A percentile compares a stretch with the other conserved stretches of the same genome.
phyloP scores from a whole-genome alignment of 2,113 vertebrate species.

The Dasyprocta punctata region DNA sequence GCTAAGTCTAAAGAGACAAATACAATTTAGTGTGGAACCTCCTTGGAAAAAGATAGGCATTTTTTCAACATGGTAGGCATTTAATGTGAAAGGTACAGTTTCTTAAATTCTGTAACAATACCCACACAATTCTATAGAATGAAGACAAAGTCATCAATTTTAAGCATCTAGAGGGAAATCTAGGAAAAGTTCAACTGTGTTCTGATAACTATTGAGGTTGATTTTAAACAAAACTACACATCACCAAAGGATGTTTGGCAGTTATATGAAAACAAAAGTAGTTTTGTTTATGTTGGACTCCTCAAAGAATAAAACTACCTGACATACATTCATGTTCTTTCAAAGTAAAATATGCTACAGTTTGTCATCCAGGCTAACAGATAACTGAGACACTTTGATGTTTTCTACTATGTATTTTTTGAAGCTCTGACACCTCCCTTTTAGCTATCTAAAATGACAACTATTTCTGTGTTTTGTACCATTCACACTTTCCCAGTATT shows the following conservation, averaged over 20 bases:
- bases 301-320: background rate
- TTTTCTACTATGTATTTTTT: background rate
- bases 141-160: background rate
- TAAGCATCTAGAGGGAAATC: background rate
- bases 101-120: background rate
- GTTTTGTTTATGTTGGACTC: slow-evolving; percentile 2
- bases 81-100: background rate
- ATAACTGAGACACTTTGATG: background rate
- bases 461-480: background rate
- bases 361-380: background rate
- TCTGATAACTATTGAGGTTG: background rate
- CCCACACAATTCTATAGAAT: background rate
- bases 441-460: background rate
- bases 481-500: background rate
- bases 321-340: background rate
- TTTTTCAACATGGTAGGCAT: background rate
- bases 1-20: background rate
- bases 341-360: background rate
- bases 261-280: background rate
- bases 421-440: background rate
- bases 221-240: background rate
- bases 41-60: background rate
- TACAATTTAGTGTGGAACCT: background rate
- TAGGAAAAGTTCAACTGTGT: background rate
- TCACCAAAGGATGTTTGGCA: background rate